Percentiles rank a stretch among this genome's conserved stretches.
phyloP scores from a whole-genome alignment of 2,113 vertebrate genomes.

The Poeciliopsis occidentalis region DNA sequence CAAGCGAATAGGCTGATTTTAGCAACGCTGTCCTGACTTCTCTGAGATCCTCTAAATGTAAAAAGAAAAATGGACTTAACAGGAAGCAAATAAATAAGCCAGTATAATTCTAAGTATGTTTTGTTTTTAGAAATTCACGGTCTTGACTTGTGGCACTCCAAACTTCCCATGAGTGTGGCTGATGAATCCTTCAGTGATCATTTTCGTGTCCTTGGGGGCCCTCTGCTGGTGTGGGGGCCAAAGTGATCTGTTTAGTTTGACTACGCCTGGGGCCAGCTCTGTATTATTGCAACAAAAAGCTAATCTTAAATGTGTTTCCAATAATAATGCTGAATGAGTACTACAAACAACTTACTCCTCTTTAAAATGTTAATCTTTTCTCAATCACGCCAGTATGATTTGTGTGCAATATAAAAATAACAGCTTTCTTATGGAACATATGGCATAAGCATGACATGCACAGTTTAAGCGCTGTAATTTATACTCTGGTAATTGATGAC shows the following conservation, averaged over 20 bases:
- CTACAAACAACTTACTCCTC: too few relatives aligned
- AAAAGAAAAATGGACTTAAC: too few relatives aligned
- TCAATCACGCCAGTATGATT: not conserved
- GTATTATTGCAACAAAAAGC: not conserved
- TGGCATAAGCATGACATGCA: not conserved
- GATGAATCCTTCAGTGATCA: not conserved
- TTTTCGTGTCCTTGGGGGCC: not conserved
- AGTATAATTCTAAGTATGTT: too few relatives aligned
- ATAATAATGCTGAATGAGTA: not conserved
- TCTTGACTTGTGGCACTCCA: too few relatives aligned
- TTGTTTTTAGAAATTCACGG: too few relatives aligned
- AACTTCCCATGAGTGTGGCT: not conserved
- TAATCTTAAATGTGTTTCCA: not conserved
- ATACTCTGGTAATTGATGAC: not conserved
- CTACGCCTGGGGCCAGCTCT: not conserved
- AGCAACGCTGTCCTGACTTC: too few relatives aligned
- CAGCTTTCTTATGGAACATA: not conserved
- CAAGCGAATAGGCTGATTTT: too few relatives aligned
- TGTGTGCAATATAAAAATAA: not conserved
- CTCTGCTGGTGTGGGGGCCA: not conserved
- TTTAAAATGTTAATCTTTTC: too few relatives aligned
- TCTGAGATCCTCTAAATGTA: too few relatives aligned
- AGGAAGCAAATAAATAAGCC: too few relatives aligned
- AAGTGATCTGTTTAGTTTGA: not conserved
- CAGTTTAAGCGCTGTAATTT: not conserved